These are phyloP conservation scores for Vireo altiloquus DNA, from an alignment of 2,113 vertebrate species.

Conservation along the genomic window DNA sequence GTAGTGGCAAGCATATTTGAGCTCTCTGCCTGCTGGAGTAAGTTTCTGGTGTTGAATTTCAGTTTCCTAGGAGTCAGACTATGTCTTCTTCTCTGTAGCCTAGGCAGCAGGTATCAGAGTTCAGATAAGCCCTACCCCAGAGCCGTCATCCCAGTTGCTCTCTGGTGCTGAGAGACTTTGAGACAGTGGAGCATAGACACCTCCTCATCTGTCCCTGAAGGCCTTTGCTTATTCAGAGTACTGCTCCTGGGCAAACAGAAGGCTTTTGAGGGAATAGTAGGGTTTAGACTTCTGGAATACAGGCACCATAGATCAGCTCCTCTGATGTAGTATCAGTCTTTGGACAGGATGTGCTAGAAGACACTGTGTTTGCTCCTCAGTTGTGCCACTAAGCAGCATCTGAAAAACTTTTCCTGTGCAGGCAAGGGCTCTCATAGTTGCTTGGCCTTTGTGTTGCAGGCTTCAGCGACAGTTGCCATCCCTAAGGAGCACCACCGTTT, in stretches of 20 bases:
- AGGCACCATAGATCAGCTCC: not conserved
- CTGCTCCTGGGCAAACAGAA: not conserved
- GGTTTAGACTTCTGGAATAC: not conserved
- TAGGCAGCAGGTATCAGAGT: slow-evolving; percentile 13
- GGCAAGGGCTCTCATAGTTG: not conserved
- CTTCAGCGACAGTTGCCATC: slow-evolving; percentile 93
- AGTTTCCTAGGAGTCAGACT: slow-evolving; percentile 21
- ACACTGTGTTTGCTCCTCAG: not conserved
- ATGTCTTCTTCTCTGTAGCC: not conserved
- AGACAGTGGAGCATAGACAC: not conserved
- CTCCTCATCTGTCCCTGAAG: not conserved
- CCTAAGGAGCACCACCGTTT: slow-evolving; percentile 98
- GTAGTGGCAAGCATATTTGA: not conserved
- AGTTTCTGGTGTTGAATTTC: slow-evolving; percentile 37
- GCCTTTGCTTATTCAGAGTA: not conserved
- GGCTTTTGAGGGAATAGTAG: not conserved
- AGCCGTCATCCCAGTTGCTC: not conserved
- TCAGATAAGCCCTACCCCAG: not conserved
- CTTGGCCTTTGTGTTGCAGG: slow-evolving; percentile 65
- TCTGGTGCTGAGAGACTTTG: not conserved
- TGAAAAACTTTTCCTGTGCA: not conserved
- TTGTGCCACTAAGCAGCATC: not conserved
- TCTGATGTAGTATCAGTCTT: not conserved
- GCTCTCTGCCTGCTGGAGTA: not conserved
- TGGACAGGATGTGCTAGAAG: not conserved